Conservation (phyloP, 2,888 invertebrate genomes). For the Cosmia pyralina region DNA sequence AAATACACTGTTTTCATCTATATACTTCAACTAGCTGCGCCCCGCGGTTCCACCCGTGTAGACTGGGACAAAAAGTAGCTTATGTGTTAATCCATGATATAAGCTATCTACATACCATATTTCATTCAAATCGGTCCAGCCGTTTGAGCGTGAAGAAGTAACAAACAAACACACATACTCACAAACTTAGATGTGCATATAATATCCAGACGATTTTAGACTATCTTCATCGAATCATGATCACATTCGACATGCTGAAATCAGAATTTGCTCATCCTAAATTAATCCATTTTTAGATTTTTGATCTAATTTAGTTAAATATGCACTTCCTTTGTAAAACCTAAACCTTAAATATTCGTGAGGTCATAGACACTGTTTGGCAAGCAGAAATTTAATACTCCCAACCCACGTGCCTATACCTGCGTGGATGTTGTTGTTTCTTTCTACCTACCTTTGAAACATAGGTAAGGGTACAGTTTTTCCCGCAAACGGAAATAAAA, state of each 20-base stretch:
- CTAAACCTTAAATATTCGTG: conserved; percentile 6
- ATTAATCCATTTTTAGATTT: conserved; percentile 12
- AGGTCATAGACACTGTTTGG: conserved; percentile 17
- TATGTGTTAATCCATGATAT: too few species aligned
- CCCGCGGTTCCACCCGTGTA: too few species aligned
- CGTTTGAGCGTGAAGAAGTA: too few species aligned
- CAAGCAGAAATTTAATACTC: conserved; percentile 4
- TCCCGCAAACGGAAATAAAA: conserved; percentile 5
- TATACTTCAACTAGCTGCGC: too few species aligned
- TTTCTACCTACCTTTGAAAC: neutral
- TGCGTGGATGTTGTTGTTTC: conserved; percentile 1
- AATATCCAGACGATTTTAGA: neutral
- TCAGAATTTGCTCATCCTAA: conserved; percentile 13
- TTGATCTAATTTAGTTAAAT: conserved; percentile 25
- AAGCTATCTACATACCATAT: too few species aligned
- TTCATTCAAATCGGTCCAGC: too few species aligned
- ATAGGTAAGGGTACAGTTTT: neutral
- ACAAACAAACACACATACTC: too few species aligned
- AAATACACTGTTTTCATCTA: neutral
- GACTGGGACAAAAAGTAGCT: too few species aligned
- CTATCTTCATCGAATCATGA: conserved; percentile 1
- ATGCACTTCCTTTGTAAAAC: conserved; percentile 22
- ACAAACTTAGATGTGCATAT: neutral
- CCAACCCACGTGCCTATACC: conserved; percentile 1
- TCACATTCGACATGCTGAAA: conserved; percentile 11